Evolutionary conservation across 35 echinoderm and acorn worm species (phyloP), one percentile per base, ranked within the genome.

Genomic region (Lytechinus pictus): DNA sequence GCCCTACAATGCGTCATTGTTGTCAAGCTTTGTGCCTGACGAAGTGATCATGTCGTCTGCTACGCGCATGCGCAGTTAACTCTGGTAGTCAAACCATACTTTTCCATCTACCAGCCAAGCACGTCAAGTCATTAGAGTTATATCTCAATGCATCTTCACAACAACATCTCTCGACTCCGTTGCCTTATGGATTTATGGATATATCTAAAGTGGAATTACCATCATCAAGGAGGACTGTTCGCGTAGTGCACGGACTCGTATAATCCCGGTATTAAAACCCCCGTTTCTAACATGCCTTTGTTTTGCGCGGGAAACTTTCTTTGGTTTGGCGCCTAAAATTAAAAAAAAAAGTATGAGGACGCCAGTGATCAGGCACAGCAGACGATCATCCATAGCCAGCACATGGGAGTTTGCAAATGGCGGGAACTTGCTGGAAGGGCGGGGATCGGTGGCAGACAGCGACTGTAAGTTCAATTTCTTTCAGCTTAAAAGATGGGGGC

Each of bases 161-260:
- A 79, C 66, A 79, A 79, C 66, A 79, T 79, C 66, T 79, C 66
- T 79, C 66, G 16, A n/a, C 52, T 54, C 28, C 88, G 28, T 54
- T 90, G 88, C 88, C 88, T 90, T 90, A 55, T 93, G 92, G 94
- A 95, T 95, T 51, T 95, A 95, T 87, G 60, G 86, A 87, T 95
- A 86, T 95, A 95, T 95, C 61, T 52, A 95, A 86, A 95, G 27
- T 51, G 94, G 60, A 95, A 95, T 72, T 87, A 95, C 52, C 94
- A 95, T 33, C 27, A 19, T 52, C 88, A 21, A 33, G 24, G 13
- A 90, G 21, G 19, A n/a, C 66, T 24, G 66, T 24, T 24, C 19
- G 66, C 66, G 19, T n/a, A 79, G 66, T 79, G 66, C 66, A 79
- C 5, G 66, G 19, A 24, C 66, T 79, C 19, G 66, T 79, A 24